Percentiles rank a stretch among this genome's conserved stretches.
Evolutionary conservation across 1,140 invertebrate genomes (phyloP).

Genomic region (Micrasema minimum): DNA sequence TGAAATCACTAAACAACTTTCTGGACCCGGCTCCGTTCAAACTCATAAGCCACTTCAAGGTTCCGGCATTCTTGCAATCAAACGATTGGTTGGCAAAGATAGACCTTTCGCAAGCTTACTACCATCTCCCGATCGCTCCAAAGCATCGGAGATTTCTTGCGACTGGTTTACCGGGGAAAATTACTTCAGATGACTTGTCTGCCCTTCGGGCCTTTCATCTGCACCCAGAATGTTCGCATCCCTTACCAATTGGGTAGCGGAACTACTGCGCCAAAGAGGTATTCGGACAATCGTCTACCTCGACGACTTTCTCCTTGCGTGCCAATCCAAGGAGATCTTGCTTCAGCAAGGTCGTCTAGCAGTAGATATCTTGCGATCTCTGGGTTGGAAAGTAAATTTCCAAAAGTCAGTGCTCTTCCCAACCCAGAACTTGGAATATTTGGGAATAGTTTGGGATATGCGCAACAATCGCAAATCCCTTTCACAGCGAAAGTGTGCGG

Average conservation of each 20-base stretch:
- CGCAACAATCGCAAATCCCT: background rate
- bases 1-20: slow-evolving; percentile 51
- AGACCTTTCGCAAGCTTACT: too few relatives aligned
- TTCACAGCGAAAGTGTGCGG: background rate
- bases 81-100: slow-evolving; percentile 47
- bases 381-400: slow-evolving; percentile 44
- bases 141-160: slow-evolving; percentile 48
- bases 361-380: slow-evolving; percentile 49
- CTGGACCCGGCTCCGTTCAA: slow-evolving; percentile 52
- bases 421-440: too few relatives aligned
- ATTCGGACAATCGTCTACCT: slow-evolving; percentile 46
- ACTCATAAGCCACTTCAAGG: slow-evolving; percentile 52
- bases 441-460: too few relatives aligned
- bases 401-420: too few relatives aligned
- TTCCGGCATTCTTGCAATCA: slow-evolving; percentile 55
- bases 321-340: slow-evolving; percentile 33
- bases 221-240: too few relatives aligned
- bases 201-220: slow-evolving; percentile 55
- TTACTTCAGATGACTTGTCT: background rate
- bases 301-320: too few relatives aligned
- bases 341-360: slow-evolving; percentile 10
- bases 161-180: background rate
- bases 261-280: too few relatives aligned
- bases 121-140: slow-evolving; percentile 55
- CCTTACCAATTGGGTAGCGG: too few relatives aligned